phyloP scores from a whole-genome alignment of 2,797 vertebrate species.

The Alosa sapidissima region DNA sequence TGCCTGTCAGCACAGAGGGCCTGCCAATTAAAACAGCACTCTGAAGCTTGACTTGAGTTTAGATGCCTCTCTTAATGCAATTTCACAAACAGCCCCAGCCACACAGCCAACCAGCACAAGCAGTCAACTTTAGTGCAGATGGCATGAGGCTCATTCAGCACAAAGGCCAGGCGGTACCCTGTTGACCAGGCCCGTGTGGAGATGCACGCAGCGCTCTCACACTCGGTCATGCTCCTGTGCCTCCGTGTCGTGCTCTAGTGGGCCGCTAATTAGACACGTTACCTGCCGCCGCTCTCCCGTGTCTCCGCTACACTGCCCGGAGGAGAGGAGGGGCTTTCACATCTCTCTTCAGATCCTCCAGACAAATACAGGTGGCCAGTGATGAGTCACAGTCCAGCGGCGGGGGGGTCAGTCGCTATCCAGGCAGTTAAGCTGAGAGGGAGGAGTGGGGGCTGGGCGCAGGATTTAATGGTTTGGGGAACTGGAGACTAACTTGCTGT shows the following conservation, averaged over 20 bases:
- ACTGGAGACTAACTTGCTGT: neutral
- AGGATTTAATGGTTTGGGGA: neutral
- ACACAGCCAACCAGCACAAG: neutral
- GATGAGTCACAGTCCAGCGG: neutral
- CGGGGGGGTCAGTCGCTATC: neutral
- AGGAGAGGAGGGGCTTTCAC: neutral
- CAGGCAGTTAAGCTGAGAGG: neutral
- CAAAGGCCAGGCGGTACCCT: neutral
- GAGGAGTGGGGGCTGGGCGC: neutral
- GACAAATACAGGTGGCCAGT: neutral
- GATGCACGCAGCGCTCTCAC: neutral
- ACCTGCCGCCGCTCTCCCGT: neutral
- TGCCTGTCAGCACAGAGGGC: neutral
- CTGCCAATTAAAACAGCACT: constrained; percentile 11
- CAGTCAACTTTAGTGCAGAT: neutral
- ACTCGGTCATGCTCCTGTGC: neutral
- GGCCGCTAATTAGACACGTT: constrained; percentile 4
- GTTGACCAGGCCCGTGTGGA: neutral
- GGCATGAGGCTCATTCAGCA: neutral
- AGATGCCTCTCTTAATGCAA: neutral
- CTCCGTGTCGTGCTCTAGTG: neutral
- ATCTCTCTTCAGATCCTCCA: neutral
- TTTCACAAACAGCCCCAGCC: neutral
- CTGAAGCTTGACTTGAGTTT: neutral
- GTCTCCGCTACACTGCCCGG: neutral